Evolutionary conservation across 2,888 invertebrate species (phyloP).

Genomic region (Platycheirus albimanus): DNA sequence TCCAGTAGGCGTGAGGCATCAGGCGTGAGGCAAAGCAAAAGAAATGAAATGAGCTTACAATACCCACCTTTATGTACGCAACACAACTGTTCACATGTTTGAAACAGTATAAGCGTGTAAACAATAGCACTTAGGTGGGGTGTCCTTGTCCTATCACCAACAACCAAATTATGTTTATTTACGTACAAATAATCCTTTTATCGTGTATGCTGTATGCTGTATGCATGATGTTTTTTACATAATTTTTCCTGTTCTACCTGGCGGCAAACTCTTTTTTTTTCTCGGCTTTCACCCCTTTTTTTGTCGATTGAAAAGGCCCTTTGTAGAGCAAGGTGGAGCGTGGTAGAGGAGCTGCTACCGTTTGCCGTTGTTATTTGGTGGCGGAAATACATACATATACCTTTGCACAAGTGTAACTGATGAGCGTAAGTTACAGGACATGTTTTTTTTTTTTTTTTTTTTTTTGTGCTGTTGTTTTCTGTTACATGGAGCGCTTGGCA

Average conservation of each 20-base stretch:
- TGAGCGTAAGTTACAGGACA: slow-evolving; percentile 64
- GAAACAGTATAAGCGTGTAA: slow-evolving; percentile 51
- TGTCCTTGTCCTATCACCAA: slow-evolving; percentile 62
- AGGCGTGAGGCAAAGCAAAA: slow-evolving; percentile 6
- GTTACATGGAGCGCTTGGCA: slow-evolving; percentile 35
- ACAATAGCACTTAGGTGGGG: slow-evolving; percentile 65
- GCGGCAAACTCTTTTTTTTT: slow-evolving; percentile 42
- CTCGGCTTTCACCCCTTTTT: slow-evolving; percentile 53
- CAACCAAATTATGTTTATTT: slow-evolving; percentile 71
- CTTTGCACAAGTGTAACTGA: slow-evolving; percentile 72
- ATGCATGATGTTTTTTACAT: slow-evolving; percentile 64
- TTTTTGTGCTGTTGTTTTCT: slow-evolving; percentile 3
- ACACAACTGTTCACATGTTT: slow-evolving; percentile 17
- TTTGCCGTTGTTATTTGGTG: slow-evolving; percentile 60
- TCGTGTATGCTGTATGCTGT: no score
- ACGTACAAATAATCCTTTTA: slow-evolving; percentile 73
- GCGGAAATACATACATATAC: slow-evolving; percentile 39
- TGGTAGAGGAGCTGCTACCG: slow-evolving; percentile 25
- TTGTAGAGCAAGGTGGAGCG: not conserved
- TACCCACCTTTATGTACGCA: not conserved
- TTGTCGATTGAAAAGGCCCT: not conserved
- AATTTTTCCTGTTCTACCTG: slow-evolving; percentile 46
- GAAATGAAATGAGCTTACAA: slow-evolving; percentile 21
- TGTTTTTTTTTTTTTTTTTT: slow-evolving; percentile 7
- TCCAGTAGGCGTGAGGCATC: not conserved